These are phyloP conservation scores for Lasioglossum figueresi DNA, from an alignment of 2,888 invertebrate genomes.

Conservation along the genomic window DNA sequence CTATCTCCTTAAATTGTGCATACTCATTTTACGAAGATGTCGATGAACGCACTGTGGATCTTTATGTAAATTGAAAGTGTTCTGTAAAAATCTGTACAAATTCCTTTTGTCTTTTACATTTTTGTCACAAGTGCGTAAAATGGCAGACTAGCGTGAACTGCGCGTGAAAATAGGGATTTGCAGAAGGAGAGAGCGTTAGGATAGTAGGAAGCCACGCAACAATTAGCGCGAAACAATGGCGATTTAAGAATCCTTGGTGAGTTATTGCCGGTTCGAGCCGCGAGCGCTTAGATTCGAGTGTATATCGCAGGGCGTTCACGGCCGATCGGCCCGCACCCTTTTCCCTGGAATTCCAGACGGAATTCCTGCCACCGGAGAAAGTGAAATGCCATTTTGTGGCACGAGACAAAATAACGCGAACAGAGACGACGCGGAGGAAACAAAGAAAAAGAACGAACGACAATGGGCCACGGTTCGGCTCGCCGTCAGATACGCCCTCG, in stretches of 20 bases:
- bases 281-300: constrained; percentile 34
- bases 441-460: constrained; percentile 51
- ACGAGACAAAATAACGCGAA: constrained; percentile 63
- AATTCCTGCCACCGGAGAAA: constrained; percentile 70
- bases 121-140: not conserved
- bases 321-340: constrained; percentile 67
- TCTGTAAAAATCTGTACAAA: too few species aligned
- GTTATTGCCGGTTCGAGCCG: constrained; percentile 29
- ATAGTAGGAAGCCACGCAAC: not conserved
- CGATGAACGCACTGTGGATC: too few species aligned
- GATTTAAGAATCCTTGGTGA: constrained; percentile 10
- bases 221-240: constrained; percentile 24
- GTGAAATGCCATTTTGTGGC: constrained; percentile 63
- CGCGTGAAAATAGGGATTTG: not conserved
- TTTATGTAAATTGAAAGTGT: too few species aligned
- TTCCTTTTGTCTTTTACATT: too few species aligned
- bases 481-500: constrained; percentile 36
- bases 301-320: constrained; percentile 62
- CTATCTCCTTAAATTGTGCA: too few species aligned
- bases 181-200: not conserved
- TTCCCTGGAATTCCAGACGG: constrained; percentile 65
- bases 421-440: not conserved
- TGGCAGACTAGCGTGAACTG: not conserved
- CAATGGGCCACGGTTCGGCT: constrained; percentile 55
- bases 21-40: too few species aligned